Evolutionary conservation across 1,140 invertebrate species (phyloP).

Genomic region (Lepidurus arcticus): DNA sequence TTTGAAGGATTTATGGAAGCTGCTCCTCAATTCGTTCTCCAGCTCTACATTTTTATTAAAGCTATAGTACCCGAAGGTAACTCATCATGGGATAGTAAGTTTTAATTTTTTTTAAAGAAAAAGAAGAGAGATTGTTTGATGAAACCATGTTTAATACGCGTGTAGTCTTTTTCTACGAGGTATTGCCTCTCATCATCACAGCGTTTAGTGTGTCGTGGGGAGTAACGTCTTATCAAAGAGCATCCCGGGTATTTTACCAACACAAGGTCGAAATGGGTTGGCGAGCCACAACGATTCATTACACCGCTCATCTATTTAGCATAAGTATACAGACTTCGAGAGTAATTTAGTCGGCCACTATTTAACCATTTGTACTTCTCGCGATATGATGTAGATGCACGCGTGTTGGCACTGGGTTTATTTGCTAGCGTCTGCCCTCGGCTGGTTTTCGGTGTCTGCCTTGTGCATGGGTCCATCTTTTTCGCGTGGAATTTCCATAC

Average conservation of each 20-base stretch:
- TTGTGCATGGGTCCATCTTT: not conserved
- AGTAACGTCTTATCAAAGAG: conserved; percentile 5
- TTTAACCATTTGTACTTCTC: not conserved
- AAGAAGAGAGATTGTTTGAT: not conserved
- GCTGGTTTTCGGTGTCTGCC: not conserved
- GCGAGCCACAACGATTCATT: not conserved
- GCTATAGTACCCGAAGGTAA: not conserved
- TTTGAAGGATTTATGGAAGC: conserved; percentile 6
- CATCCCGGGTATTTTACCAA: not conserved
- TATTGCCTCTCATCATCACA: not conserved
- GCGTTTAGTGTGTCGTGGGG: conserved; percentile 1
- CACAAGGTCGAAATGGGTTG: not conserved
- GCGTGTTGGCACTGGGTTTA: not conserved
- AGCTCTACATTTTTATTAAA: not conserved
- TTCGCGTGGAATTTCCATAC: conserved; percentile 6
- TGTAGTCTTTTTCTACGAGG: not conserved
- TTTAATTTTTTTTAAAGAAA: not conserved
- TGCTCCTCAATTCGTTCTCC: not conserved
- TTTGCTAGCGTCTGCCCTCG: not conserved
- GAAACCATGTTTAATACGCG: not conserved
- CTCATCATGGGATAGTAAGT: not conserved
- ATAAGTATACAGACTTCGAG: not conserved
- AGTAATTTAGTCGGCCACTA: not conserved
- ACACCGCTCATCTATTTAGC: not conserved
- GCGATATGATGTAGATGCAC: not conserved